phyloP scores from a whole-genome alignment of 1,140 invertebrate genomes.

The Nomia melanderi region DNA sequence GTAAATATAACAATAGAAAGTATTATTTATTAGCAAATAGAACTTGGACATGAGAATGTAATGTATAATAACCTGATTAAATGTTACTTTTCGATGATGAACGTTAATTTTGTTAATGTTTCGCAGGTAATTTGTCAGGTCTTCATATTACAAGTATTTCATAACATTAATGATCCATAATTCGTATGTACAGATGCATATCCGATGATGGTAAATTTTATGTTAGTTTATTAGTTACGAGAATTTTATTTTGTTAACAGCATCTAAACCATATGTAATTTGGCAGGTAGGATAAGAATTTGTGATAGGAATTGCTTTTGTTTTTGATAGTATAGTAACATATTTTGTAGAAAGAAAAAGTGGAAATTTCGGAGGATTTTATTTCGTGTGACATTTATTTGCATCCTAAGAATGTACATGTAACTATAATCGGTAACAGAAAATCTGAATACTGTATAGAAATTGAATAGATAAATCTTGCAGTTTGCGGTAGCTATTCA shows the following conservation, averaged over 20 bases:
- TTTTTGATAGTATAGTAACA: constrained; percentile 25
- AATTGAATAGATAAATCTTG: neutral
- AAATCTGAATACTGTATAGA: neutral
- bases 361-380: neutral
- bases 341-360: neutral
- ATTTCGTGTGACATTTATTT: neutral
- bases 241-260: constrained; percentile 29
- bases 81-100: neutral
- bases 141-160: constrained; percentile 7
- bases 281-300: constrained; percentile 35
- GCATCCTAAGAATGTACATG: neutral
- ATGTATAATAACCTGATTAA: constrained; percentile 20
- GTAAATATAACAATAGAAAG: too few relatives aligned
- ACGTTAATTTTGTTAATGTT: neutral
- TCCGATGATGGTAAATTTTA: neutral
- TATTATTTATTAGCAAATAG: neutral
- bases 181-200: neutral
- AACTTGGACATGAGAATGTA: neutral
- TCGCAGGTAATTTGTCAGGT: neutral
- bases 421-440: neutral
- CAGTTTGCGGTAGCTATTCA: neutral
- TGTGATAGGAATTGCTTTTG: constrained; percentile 29
- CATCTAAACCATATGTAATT: constrained; percentile 19
- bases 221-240: constrained; percentile 8
- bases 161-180: neutral